Conservation (phyloP, 2,113 vertebrate species). For the Otocyon megalotis region DNA sequence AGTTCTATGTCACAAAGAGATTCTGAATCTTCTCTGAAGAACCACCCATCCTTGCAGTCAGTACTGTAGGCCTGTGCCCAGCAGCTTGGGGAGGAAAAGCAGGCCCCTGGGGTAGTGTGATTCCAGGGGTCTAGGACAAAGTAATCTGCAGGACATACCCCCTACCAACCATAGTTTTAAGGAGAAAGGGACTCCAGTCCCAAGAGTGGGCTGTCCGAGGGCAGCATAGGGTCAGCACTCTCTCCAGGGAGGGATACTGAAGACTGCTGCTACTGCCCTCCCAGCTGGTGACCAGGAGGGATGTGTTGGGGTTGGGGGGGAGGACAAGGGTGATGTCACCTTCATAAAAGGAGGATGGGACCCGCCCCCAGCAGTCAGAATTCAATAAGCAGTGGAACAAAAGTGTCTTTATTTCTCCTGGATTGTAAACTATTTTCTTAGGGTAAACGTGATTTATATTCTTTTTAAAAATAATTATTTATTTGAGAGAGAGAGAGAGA, state of each 20-base stretch:
- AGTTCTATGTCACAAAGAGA: not conserved
- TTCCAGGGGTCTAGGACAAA: not conserved
- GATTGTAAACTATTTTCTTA: not conserved
- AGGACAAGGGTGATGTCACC: not conserved
- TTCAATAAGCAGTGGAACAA: not conserved
- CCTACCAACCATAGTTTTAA: not conserved
- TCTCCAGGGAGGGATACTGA: not conserved
- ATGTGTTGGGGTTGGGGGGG: rapidly evolving
- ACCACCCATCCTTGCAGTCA: not conserved
- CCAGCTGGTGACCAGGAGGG: not conserved
- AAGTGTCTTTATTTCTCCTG: not conserved
- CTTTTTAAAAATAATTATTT: not conserved
- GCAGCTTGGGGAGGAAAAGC: not conserved
- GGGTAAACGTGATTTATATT: not conserved
- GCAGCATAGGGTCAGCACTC: not conserved
- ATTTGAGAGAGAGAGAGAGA: not conserved
- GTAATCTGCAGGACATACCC: too few relatives aligned
- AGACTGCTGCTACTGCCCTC: rapidly evolving
- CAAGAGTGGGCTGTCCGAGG: not conserved
- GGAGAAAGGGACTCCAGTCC: not conserved
- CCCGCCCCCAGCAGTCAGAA: not conserved
- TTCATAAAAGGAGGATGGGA: not conserved
- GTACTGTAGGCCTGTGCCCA: not conserved
- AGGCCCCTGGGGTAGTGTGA: not conserved
- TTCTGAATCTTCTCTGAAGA: not conserved